A percentile compares a stretch with the other conserved stretches of the same genome.
Evolutionary conservation across 2,888 invertebrate genomes (phyloP).

Genomic region (Teleiodes luculella): DNA sequence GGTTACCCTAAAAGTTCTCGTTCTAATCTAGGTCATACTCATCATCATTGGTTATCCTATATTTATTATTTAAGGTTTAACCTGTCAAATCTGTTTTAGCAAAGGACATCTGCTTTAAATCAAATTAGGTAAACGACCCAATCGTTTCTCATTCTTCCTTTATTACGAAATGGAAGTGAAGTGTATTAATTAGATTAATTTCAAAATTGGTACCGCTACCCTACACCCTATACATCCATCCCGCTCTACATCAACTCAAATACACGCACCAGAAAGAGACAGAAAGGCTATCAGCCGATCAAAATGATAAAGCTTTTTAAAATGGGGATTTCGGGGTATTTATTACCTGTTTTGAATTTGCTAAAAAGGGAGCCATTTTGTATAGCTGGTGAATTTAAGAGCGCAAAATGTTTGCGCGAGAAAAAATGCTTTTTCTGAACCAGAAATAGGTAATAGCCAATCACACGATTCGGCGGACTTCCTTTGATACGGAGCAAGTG

Average conservation of each 20-base stretch:
- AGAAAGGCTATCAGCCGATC: not conserved
- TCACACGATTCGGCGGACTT: not conserved
- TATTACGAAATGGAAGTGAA: constrained; percentile 38
- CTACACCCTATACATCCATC: not conserved
- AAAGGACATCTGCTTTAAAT: no score
- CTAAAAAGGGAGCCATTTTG: not conserved
- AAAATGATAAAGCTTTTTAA: constrained; percentile 9
- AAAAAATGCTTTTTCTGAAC: not conserved
- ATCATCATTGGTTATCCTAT: no score
- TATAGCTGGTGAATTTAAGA: not conserved
- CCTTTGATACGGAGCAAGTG: constrained; percentile 1
- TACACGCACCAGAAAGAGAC: not conserved
- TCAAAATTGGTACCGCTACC: constrained; percentile 25
- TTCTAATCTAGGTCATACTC: no score
- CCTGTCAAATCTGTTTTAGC: no score
- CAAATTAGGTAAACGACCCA: no score
- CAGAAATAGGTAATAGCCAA: constrained; percentile 4
- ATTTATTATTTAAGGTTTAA: no score
- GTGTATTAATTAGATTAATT: constrained; percentile 45
- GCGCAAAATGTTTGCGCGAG: not conserved
- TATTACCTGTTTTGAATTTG: constrained; percentile 11
- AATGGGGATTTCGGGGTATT: not conserved
- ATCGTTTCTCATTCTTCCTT: constrained; percentile 15
- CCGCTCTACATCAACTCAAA: not conserved
- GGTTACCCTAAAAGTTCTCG: no score